Evolutionary conservation across 2,113 vertebrate species (phyloP), one percentile per base, ranked within the genome.

Genomic region (Lepisosteus osseus): DNA sequence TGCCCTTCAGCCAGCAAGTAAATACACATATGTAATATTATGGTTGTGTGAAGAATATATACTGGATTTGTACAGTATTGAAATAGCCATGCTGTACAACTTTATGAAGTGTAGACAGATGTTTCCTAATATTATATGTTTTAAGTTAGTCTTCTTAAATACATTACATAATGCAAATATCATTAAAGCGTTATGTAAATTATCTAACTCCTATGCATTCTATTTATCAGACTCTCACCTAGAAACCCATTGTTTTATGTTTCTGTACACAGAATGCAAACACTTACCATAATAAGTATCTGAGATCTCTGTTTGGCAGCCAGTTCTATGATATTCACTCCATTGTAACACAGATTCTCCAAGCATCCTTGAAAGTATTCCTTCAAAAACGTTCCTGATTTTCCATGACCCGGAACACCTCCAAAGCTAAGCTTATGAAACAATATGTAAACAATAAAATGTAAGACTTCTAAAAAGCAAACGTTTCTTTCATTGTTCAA

Each of bases 261-360:
- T 7, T 54, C 54, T 2, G 54, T 54, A 12, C 1, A 13, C 65
- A 59, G 41, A 54, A 56, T 72, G 43, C 40, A 77, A 67, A 71
- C 1, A 87, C 89, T 91, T 93, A 98, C 96, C 94, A 79, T 84
- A 63, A 83, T 43, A 65, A 86, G 85, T 80, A 95, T 89, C 80
- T 93, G 90, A 77, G 89, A 87, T n/a, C 84, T 89, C 68, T 86
- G 87, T 76, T 84, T 89, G 57, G 90, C 93, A 66, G 85, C 90
- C 74, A 94, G 86, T 70, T 92, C 86, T 47, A 97, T 89, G 85
- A 98, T 78, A 45, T 95, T 93, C 77, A 94, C 72, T 61, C 88
- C 92, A 72, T 96, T 94, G 83, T 92, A 95, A 79, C 93, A 84
- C 66, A 97, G 86, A 78, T 97, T 98, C 86, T 98, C 96, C 83